These are phyloP conservation scores for Phaonia tiefii DNA, from an alignment of 2,888 invertebrate species.

Conservation along the genomic window DNA sequence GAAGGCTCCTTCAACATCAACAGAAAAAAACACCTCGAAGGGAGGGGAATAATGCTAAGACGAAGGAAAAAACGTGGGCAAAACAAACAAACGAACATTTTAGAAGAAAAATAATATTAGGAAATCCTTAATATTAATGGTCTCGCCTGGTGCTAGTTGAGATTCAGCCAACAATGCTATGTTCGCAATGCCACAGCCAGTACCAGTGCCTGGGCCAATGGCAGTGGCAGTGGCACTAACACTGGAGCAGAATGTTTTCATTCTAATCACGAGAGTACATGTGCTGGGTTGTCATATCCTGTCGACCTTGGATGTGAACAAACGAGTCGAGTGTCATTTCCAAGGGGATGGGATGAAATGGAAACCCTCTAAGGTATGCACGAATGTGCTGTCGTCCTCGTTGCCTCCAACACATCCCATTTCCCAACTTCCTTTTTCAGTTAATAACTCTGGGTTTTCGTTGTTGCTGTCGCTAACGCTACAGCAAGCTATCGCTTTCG, in stretches of 20 bases:
- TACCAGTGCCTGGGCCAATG: constrained; percentile 29
- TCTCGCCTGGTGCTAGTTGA: constrained; percentile 62
- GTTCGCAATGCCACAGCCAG: neutral
- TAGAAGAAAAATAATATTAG: constrained; percentile 46
- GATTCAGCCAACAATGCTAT: neutral
- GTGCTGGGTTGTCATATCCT: constrained; percentile 57
- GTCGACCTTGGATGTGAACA: constrained; percentile 55
- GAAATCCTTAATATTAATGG: constrained; percentile 67
- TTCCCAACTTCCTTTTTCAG: constrained; percentile 9
- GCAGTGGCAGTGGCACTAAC: constrained; percentile 24
- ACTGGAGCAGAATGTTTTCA: neutral
- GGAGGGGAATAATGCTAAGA: constrained; percentile 12
- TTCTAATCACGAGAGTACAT: constrained; percentile 44
- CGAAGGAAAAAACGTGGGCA: neutral
- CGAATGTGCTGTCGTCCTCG: neutral
- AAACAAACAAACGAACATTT: constrained; percentile 29
- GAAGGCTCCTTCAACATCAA: constrained; percentile 28
- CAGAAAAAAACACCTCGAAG: constrained; percentile 46
- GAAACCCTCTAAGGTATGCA: constrained; percentile 54
- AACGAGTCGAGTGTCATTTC: constrained; percentile 4
- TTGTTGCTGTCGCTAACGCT: constrained; percentile 11
- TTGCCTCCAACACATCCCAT: constrained; percentile 9
- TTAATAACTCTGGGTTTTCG: constrained; percentile 14
- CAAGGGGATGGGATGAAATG: constrained; percentile 32
- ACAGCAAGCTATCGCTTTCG: constrained; percentile 23